Evolutionary conservation across 1,140 invertebrate species (phyloP), one percentile per base, ranked within the genome.

Genomic region (Octopus sinensis): DNA sequence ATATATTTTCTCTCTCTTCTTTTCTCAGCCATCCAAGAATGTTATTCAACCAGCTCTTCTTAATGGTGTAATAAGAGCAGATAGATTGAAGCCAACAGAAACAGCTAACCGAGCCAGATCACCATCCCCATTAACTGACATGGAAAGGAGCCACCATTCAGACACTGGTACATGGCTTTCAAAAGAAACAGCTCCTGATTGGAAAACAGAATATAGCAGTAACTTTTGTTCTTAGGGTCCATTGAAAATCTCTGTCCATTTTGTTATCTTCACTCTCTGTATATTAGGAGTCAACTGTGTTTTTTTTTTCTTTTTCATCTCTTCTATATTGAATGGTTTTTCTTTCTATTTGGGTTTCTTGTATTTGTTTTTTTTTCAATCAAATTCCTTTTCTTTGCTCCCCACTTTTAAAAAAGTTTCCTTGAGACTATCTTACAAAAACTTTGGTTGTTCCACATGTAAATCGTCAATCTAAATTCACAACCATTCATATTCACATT

Each of bases 191-290:
- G 30, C 30, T n/a, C 9, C 68, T n/a, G 68, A 73, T 17, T 73
- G 68, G 68, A 73, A 73, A 73, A 73, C 68, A 73, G 68, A 73
- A 73, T 73, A 73, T 73, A 13, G 68, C 68, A 73, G 68, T 13
- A 73, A 73, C 30, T 73, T 12, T 73, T 73, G 68, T 23, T 73
- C 9, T 23, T 73, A 73, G 68, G 30, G 30, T 23, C 13, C 6
- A 73, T 12, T 17, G 56, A 62, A 62, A 17, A 62, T 43, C 30
- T 43, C 30, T 43, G 30, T 43, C 30, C 30, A 43, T 43, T 43
- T 43, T 43, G 3, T 2, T 43, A 43, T 43, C 30, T 43, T 43
- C 30, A 43, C 30, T 43, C 30, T 43, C 30, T 43, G 30, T 43
- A 43, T 43, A 43, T 43, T 43, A 43, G 30, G 30, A 43, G 30